phyloP scores from a whole-genome alignment of 2,888 invertebrate genomes.

The Colostygia pectinataria region DNA sequence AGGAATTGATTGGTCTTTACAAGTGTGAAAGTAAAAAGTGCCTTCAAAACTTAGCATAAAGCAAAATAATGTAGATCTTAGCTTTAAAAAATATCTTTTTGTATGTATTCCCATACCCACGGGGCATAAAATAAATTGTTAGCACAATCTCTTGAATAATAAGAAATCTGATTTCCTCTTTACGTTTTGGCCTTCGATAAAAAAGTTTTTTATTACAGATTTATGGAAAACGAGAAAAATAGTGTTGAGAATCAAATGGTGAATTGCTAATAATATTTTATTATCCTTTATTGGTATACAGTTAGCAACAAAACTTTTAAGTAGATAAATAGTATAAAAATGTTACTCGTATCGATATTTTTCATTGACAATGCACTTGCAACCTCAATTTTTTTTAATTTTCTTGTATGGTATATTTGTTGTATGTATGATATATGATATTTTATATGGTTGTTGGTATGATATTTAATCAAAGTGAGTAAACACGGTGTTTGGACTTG shows the following conservation, averaged over 20 bases:
- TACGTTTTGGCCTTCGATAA: slow-evolving; percentile 21
- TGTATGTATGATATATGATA: no score
- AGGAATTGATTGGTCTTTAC: no score
- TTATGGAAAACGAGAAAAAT: slow-evolving; percentile 17
- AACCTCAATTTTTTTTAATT: no score
- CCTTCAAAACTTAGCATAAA: no score
- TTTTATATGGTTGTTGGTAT: no score
- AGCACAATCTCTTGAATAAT: slow-evolving; percentile 34
- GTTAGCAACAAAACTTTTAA: slow-evolving; percentile 10
- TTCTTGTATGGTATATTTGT: no score
- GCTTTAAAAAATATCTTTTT: slow-evolving; percentile 2
- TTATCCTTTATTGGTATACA: slow-evolving; percentile 1
- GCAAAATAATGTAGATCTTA: background rate
- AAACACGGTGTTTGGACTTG: no score
- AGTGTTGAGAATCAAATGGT: slow-evolving; percentile 15
- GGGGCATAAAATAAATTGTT: slow-evolving; percentile 33
- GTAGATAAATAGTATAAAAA: no score
- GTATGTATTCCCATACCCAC: slow-evolving; percentile 28
- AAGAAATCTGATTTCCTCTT: slow-evolving; percentile 28
- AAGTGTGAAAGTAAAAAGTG: no score
- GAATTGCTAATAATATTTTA: slow-evolving; percentile 12
- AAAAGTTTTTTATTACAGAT: slow-evolving; percentile 13
- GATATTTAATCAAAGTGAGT: no score
- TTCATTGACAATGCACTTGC: no score
- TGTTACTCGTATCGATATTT: no score